phyloP scores from a whole-genome alignment of 2,113 vertebrate species.

The Bombycilla garrulus region DNA sequence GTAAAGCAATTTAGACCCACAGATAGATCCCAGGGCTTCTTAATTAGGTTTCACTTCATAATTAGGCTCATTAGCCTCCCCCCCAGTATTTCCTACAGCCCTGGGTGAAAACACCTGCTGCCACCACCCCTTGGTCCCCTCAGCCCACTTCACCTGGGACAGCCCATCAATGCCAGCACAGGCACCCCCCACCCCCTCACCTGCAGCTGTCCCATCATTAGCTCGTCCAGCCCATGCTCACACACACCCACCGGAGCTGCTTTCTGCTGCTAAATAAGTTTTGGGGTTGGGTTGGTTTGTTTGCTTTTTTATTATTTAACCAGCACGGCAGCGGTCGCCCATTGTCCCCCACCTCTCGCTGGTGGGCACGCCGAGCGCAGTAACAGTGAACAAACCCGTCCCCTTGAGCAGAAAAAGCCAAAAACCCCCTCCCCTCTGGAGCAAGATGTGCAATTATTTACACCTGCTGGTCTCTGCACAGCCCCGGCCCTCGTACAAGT shows the following conservation, averaged over 20 bases:
- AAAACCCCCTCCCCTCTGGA: slow-evolving; percentile 75
- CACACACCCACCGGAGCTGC: not conserved
- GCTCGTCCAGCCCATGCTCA: not conserved
- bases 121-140: not conserved
- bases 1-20: not conserved
- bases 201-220: not conserved
- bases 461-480: slow-evolving; percentile 83
- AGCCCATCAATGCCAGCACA: not conserved
- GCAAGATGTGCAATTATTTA: slow-evolving; percentile 86
- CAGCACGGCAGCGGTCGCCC: slow-evolving; percentile 82
- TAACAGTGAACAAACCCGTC: slow-evolving; percentile 74
- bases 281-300: not conserved
- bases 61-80: not conserved
- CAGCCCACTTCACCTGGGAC: not conserved
- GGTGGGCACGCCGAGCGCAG: slow-evolving; percentile 78
- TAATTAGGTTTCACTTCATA: not conserved
- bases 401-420: slow-evolving; percentile 21
- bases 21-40: not conserved
- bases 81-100: not conserved
- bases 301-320: slow-evolving; percentile 80
- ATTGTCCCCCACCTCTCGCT: slow-evolving; percentile 80
- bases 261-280: slow-evolving; percentile 77
- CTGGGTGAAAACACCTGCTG: not conserved
- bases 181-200: not conserved
- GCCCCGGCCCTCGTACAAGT: slow-evolving; percentile 76